A percentile compares a stretch with the other conserved stretches of the same genome.
Evolutionary conservation across 2,888 invertebrate genomes (phyloP).

Genomic region (Nomada fabriciana): DNA sequence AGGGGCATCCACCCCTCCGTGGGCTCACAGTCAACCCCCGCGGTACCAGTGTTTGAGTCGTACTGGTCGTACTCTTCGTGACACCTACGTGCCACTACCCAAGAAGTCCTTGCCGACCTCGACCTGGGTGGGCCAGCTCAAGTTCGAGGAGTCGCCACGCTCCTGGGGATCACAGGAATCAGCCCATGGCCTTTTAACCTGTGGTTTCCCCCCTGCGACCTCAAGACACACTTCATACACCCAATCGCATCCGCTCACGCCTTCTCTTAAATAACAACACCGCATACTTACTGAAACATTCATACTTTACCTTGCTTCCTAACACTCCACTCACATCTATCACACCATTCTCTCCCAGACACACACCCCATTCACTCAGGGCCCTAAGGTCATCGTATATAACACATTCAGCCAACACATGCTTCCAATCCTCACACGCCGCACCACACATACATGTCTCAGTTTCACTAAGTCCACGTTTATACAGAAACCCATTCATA

Average conservation of each 20-base stretch:
- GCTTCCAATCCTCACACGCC: conserved; percentile 5
- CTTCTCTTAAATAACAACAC: background rate
- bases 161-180: too few relatives aligned
- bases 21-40: too few relatives aligned
- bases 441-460: conserved; percentile 16
- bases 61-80: too few relatives aligned
- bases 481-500: conserved; percentile 9
- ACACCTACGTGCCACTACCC: too few relatives aligned
- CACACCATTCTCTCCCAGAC: too few relatives aligned
- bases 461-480: background rate
- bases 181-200: too few relatives aligned
- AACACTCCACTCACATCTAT: conserved; percentile 6
- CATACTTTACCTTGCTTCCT: conserved; percentile 2
- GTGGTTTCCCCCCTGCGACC: background rate
- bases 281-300: background rate
- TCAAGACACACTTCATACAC: background rate
- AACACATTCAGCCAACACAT: conserved; percentile 11
- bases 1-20: too few relatives aligned
- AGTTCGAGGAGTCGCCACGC: too few relatives aligned
- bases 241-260: background rate
- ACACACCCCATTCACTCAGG: background rate
- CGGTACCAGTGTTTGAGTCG: too few relatives aligned
- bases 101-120: too few relatives aligned
- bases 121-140: too few relatives aligned
- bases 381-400: background rate